A percentile compares a stretch with the other conserved stretches of the same genome.
phyloP scores from a whole-genome alignment of 2,888 invertebrate genomes.

The Eudiplozoon nipponicum region DNA sequence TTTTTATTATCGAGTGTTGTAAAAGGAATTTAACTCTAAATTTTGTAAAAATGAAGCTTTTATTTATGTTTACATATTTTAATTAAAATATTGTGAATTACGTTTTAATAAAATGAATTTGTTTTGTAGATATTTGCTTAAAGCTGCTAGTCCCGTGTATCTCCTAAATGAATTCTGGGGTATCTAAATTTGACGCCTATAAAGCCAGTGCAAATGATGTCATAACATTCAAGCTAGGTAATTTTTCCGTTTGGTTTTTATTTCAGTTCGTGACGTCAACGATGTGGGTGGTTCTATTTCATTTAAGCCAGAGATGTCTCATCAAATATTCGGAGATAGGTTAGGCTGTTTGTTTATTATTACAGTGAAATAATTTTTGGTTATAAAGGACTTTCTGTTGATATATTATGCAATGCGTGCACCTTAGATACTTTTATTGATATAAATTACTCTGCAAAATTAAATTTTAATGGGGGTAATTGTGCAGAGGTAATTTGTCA shows the following conservation, averaged over 20 bases:
- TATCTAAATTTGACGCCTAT: too few relatives aligned
- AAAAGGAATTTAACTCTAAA: too few relatives aligned
- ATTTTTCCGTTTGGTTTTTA: not conserved
- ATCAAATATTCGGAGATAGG: constrained; percentile 27
- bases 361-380: constrained; percentile 60
- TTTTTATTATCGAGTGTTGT: too few relatives aligned
- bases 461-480: constrained; percentile 21
- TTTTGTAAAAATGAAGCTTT: too few relatives aligned
- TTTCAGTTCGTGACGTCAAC: constrained; percentile 21
- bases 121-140: too few relatives aligned
- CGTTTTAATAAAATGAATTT: too few relatives aligned
- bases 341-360: constrained; percentile 18
- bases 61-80: too few relatives aligned
- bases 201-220: not conserved
- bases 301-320: constrained; percentile 26
- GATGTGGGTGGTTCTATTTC: constrained; percentile 21
- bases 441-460: constrained; percentile 40
- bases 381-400: constrained; percentile 46
- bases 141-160: too few relatives aligned
- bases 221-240: not conserved
- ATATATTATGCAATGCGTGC: constrained; percentile 47
- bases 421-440: constrained; percentile 47
- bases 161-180: too few relatives aligned
- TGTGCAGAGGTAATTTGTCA: not conserved
- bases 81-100: too few relatives aligned